Evolutionary conservation across 1,140 invertebrate species (phyloP).

Genomic region (Chionoecetes opilio): DNA sequence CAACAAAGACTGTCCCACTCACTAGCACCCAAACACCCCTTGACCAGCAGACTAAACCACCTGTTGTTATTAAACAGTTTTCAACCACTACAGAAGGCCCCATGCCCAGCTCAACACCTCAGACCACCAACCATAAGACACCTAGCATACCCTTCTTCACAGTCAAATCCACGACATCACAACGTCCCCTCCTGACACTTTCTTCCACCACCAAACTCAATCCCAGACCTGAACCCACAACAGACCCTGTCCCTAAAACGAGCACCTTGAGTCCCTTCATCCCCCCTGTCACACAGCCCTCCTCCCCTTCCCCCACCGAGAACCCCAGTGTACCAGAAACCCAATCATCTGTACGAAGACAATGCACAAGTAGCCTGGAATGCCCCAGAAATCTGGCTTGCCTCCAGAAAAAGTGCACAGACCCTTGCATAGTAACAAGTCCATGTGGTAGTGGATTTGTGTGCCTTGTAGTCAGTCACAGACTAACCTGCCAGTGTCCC

Average conservation of each 20-base stretch:
- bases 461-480: slow-evolving; percentile 83
- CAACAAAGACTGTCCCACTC: neutral
- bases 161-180: neutral
- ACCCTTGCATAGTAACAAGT: slow-evolving; percentile 85
- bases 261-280: neutral
- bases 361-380: slow-evolving; percentile 82
- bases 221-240: neutral
- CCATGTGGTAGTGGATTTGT: slow-evolving; percentile 83
- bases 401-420: slow-evolving; percentile 85
- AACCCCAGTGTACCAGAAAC: slow-evolving; percentile 63
- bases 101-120: neutral
- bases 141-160: slow-evolving; percentile 10
- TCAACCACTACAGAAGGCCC: slow-evolving; percentile 48
- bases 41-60: neutral
- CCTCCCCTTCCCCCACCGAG: neutral
- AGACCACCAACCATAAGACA: neutral
- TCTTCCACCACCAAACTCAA: neutral
- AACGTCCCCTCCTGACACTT: neutral
- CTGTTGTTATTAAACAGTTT: slow-evolving; percentile 19
- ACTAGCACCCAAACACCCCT: neutral
- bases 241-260: neutral
- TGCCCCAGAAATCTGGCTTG: slow-evolving; percentile 86
- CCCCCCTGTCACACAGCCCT: neutral
- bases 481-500: slow-evolving; percentile 82
- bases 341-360: slow-evolving; percentile 23